Evolutionary conservation across 2,113 vertebrate species (phyloP).

Genomic region (Pogonocichla stellata): DNA sequence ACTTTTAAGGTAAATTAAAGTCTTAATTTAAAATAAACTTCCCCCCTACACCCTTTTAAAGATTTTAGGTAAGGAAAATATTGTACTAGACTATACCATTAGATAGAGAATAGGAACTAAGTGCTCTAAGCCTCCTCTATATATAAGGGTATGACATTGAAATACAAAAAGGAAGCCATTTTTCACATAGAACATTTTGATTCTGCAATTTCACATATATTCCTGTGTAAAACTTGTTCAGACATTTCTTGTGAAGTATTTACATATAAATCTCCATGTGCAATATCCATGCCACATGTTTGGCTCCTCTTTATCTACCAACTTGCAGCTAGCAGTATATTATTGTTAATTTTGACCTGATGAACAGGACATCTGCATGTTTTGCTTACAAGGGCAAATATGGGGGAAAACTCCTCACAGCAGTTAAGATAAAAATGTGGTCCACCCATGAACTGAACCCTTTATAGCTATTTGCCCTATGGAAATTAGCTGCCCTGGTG

Average conservation of each 20-base stretch:
- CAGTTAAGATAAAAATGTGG: not conserved
- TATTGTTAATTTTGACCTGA: not conserved
- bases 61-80: not conserved
- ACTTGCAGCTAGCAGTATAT: not conserved
- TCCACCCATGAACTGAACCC: not conserved
- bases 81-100: not conserved
- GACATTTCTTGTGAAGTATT: not conserved
- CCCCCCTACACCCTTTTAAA: fast-evolving
- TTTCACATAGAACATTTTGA: not conserved
- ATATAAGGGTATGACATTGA: not conserved
- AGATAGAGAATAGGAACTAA: not conserved
- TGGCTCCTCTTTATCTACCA: not conserved
- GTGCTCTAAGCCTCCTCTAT: not conserved
- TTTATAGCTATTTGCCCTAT: not conserved
- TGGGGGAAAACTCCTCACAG: not conserved
- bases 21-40: not conserved
- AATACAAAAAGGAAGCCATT: not conserved
- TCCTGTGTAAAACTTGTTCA: not conserved
- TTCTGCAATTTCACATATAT: not conserved
- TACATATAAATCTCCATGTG: not conserved
- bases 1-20: not conserved
- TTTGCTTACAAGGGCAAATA: not conserved
- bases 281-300: not conserved
- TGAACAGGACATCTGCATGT: not conserved
- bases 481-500: not conserved